phyloP scores from a whole-genome alignment of 2,797 vertebrate genomes.

The Phrynocephalus guinanensis region DNA sequence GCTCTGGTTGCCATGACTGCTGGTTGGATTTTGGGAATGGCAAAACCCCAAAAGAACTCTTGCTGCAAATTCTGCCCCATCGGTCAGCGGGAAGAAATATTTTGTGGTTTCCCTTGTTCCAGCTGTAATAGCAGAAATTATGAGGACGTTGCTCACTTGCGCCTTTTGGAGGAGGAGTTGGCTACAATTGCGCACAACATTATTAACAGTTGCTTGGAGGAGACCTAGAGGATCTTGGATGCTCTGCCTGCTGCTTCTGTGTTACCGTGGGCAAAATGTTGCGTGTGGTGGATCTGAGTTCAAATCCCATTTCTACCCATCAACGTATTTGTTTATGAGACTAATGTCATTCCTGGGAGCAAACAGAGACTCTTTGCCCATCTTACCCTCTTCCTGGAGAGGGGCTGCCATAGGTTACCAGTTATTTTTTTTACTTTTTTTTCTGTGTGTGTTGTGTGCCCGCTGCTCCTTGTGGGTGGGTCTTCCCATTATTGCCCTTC shows the following conservation, averaged over 20 bases:
- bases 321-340: background rate
- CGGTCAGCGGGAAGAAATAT: background rate
- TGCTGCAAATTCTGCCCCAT: background rate
- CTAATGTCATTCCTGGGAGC: background rate
- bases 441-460: too few relatives aligned
- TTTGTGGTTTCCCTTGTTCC: background rate
- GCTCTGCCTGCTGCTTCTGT: background rate
- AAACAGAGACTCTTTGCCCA: background rate
- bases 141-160: background rate
- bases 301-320: background rate
- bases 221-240: background rate
- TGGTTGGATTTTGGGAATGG: too few relatives aligned
- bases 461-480: too few relatives aligned
- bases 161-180: background rate
- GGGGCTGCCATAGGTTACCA: too few relatives aligned
- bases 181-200: background rate
- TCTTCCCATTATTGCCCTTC: too few relatives aligned
- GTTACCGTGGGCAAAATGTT: background rate
- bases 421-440: too few relatives aligned
- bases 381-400: too few relatives aligned
- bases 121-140: background rate
- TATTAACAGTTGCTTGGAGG: background rate
- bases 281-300: background rate
- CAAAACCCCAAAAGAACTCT: too few relatives aligned
- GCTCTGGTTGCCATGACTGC: too few relatives aligned